phyloP scores from a whole-genome alignment of 2,113 vertebrate genomes.

The Rhinoderma darwinii region DNA sequence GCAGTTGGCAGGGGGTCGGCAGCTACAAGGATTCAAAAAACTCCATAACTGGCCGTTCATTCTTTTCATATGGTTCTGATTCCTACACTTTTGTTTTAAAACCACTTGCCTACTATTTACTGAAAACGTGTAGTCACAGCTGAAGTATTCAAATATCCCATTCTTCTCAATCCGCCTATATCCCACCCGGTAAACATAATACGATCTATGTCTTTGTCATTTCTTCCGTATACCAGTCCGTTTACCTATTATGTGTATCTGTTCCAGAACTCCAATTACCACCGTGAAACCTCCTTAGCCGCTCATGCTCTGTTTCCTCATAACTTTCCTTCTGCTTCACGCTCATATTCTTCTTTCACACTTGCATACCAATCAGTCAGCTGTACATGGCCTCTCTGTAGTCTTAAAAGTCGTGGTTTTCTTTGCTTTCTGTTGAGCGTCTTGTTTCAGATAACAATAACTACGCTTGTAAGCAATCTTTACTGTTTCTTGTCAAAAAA shows the following conservation, averaged over 20 bases:
- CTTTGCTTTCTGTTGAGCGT: neutral
- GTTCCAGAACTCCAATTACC: slow-evolving; percentile 1
- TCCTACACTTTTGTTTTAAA: no score
- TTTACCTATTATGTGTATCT: neutral
- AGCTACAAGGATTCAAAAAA: no score
- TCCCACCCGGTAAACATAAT: no score
- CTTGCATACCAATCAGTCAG: slow-evolving; percentile 7
- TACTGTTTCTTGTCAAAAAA: slow-evolving; percentile 34
- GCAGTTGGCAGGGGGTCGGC: no score
- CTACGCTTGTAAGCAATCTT: slow-evolving; percentile 26
- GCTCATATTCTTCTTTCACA: neutral
- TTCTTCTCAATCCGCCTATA: neutral
- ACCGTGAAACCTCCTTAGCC: neutral
- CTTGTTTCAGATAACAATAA: slow-evolving; percentile 24
- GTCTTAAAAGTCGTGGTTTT: neutral
- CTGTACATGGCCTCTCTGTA: neutral
- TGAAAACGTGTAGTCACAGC: neutral
- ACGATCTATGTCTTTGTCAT: neutral
- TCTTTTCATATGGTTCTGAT: no score
- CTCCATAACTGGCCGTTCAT: no score
- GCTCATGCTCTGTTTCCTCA: neutral
- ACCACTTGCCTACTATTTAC: neutral
- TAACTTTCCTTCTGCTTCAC: neutral
- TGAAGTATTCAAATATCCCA: neutral
- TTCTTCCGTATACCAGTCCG: no score